A percentile compares a stretch with the other conserved stretches of the same genome.
Conservation (phyloP, 2,797 vertebrate genomes). For the Karalla daura region DNA sequence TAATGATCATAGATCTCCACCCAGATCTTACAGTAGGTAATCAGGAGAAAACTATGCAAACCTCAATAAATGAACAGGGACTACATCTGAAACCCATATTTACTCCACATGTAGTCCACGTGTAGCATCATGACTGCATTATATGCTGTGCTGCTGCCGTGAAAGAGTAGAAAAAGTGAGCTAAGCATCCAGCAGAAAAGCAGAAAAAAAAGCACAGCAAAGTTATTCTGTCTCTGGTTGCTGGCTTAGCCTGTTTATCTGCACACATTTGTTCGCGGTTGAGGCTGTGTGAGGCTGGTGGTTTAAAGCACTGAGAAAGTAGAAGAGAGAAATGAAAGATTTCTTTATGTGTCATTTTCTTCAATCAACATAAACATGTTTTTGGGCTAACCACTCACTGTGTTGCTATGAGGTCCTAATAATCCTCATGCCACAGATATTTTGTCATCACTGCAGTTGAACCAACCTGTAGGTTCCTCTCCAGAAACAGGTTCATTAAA, state of each 20-base stretch:
- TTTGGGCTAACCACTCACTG: no score
- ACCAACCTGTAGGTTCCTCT: background rate
- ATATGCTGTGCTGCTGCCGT: no score
- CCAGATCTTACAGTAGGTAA: no score
- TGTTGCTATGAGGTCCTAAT: background rate
- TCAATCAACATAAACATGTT: background rate
- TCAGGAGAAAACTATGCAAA: no score
- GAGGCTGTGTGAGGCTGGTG: background rate
- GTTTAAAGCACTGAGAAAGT: background rate
- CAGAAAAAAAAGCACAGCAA: no score
- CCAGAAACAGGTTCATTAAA: background rate
- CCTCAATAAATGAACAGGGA: no score
- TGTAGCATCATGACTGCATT: no score
- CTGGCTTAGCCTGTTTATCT: background rate
- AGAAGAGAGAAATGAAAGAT: no score
- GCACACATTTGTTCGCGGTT: background rate
- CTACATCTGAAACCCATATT: no score
- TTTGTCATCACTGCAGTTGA: background rate
- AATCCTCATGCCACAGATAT: background rate
- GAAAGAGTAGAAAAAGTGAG: background rate
- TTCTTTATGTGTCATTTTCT: background rate
- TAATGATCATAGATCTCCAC: no score
- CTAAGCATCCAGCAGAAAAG: no score
- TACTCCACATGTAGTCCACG: no score
- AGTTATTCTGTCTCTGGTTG: background rate